phyloP scores from a whole-genome alignment of 2,113 vertebrate genomes.

The Pangasianodon gigas region DNA sequence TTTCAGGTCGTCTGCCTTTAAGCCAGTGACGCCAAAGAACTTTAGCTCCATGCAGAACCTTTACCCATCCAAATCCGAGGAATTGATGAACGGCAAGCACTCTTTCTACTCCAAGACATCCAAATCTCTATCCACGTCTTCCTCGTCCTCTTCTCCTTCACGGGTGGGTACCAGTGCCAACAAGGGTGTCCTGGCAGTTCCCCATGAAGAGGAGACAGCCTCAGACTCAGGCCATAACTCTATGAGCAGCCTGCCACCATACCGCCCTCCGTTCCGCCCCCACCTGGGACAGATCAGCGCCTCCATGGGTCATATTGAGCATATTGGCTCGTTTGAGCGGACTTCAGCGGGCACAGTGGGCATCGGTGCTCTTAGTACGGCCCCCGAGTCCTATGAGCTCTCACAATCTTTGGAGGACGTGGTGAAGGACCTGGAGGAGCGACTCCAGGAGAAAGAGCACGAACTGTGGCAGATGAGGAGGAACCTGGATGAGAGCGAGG shows the following conservation, averaged over 20 bases:
- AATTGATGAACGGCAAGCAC: slow-evolving; percentile 71
- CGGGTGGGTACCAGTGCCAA: slow-evolving; percentile 68
- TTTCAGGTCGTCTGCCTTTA: slow-evolving; percentile 90
- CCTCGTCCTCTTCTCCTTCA: slow-evolving; percentile 79
- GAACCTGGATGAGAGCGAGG: slow-evolving; percentile 86
- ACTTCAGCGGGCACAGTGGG: slow-evolving; percentile 67
- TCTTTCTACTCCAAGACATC: slow-evolving; percentile 65
- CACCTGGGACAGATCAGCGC: slow-evolving; percentile 87
- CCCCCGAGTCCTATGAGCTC: slow-evolving; percentile 82
- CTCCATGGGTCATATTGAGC: slow-evolving; percentile 93
- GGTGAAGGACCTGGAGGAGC: slow-evolving; percentile 85
- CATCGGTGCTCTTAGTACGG: neutral
- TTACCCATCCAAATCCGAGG: slow-evolving; percentile 85
- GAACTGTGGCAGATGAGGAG: slow-evolving; percentile 89
- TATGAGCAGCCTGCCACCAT: slow-evolving; percentile 87
- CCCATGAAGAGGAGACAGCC: slow-evolving; percentile 83
- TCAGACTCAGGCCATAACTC: slow-evolving; percentile 88
- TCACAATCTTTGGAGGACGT: slow-evolving; percentile 86
- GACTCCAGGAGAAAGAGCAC: slow-evolving; percentile 86
- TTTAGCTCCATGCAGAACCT: slow-evolving; percentile 93
- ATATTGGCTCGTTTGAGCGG: slow-evolving; percentile 89
- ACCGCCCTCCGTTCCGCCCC: slow-evolving; percentile 81
- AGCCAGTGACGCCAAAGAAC: slow-evolving; percentile 84
- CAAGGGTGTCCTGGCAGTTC: slow-evolving; percentile 69
- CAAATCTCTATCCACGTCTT: slow-evolving; percentile 83